A percentile compares a stretch with the other conserved stretches of the same genome.
These are phyloP conservation scores for Scolanthus callimorphus DNA, from an alignment of 92 coral and sea anemone species.

Conservation along the genomic window DNA sequence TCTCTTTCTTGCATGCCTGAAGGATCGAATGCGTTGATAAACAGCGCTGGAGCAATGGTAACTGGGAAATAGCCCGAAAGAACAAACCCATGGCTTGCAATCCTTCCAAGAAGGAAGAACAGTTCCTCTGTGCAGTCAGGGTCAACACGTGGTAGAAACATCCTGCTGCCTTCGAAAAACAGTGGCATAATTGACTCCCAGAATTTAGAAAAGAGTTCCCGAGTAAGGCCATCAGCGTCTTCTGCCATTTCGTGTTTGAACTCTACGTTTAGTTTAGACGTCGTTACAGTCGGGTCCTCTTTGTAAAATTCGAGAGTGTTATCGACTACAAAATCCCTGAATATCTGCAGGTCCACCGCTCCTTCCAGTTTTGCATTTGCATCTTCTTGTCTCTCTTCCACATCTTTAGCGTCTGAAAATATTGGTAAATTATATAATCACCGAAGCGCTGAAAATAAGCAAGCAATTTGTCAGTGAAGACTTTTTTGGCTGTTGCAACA, in stretches of 20 bases:
- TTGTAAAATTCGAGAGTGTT: background rate
- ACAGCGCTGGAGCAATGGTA: no score
- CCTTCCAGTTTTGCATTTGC: no score
- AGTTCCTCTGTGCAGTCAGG: conserved; percentile 8
- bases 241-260: background rate
- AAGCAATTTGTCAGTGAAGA: no score
- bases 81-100: no score
- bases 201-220: background rate
- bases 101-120: no score
- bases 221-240: background rate
- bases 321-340: background rate
- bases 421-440: no score
- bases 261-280: background rate
- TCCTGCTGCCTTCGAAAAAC: conserved; percentile 4
- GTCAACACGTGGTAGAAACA: conserved; percentile 3
- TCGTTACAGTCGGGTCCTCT: background rate
- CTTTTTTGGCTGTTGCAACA: no score
- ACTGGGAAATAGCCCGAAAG: no score
- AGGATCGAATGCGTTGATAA: conserved; percentile 2
- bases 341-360: no score
- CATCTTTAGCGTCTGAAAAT: no score
- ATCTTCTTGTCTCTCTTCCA: no score
- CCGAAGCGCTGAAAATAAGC: no score
- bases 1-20: background rate
- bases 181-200: background rate